Conservation (phyloP, 2,113 vertebrate species). For the Dascyllus trimaculatus region DNA sequence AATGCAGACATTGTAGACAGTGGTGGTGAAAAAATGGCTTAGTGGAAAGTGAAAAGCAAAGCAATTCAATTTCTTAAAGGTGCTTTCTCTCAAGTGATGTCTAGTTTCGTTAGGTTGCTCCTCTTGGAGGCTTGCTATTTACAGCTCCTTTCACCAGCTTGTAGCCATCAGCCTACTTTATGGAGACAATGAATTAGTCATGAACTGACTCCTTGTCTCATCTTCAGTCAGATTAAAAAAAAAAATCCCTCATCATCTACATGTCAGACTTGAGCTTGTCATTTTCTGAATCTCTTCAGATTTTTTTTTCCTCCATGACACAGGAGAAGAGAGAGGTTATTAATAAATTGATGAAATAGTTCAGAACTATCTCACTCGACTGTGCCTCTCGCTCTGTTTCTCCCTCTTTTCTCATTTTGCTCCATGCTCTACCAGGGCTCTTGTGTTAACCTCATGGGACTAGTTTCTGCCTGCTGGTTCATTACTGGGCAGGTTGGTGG, state of each 20-base stretch:
- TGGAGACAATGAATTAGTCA: conserved; percentile 63
- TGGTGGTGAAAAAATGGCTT: neutral
- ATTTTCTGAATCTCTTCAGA: conserved; percentile 53
- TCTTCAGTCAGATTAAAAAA: conserved; percentile 40
- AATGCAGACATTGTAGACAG: conserved; percentile 9
- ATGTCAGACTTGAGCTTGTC: conserved; percentile 51
- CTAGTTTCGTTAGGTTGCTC: conserved; percentile 34
- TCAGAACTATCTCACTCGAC: conserved; percentile 38
- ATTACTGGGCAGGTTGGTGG: conserved; percentile 50
- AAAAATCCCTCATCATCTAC: conserved; percentile 40
- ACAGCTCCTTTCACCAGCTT: conserved; percentile 33
- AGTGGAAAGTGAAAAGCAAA: conserved; percentile 31
- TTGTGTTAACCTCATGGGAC: conserved; percentile 45
- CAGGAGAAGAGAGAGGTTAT: conserved; percentile 41
- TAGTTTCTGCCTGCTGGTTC: conserved; percentile 56
- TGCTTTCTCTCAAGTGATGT: conserved; percentile 35
- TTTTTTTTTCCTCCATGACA: conserved; percentile 51
- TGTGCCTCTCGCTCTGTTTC: conserved; percentile 4
- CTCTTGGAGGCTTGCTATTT: conserved; percentile 39
- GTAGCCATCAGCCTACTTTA: conserved; percentile 33
- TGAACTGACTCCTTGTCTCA: conserved; percentile 39
- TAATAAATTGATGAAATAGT: conserved; percentile 71
- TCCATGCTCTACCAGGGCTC: conserved; percentile 27
- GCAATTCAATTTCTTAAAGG: conserved; percentile 38
- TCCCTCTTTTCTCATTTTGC: conserved; percentile 29